These are phyloP conservation scores for Machaerirhynchus nigripectus DNA, from an alignment of 2,113 vertebrate species.

Conservation along the genomic window DNA sequence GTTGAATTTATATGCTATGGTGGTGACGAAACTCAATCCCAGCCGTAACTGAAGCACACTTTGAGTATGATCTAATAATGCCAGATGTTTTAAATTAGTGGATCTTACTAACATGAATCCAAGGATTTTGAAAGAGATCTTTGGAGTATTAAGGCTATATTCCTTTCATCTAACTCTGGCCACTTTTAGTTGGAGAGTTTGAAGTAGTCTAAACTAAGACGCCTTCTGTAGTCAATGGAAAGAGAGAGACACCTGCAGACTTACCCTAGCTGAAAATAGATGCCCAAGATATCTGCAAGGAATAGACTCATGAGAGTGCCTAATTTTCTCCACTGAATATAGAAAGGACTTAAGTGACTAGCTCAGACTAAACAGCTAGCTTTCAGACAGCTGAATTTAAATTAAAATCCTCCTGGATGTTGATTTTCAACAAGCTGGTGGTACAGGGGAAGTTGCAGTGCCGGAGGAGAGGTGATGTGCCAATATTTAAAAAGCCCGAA, in stretches of 20 bases:
- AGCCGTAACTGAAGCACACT: neutral
- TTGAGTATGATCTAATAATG: neutral
- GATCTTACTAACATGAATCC: neutral
- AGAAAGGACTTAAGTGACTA: neutral
- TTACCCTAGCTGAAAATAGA: neutral
- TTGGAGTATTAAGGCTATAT: neutral
- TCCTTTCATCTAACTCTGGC: slow-evolving; percentile 20
- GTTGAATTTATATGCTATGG: neutral
- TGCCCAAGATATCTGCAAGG: neutral
- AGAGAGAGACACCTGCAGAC: slow-evolving; percentile 5
- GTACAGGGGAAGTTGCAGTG: neutral
- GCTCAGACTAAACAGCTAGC: slow-evolving; percentile 40
- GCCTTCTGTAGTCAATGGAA: neutral
- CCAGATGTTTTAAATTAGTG: slow-evolving; percentile 14
- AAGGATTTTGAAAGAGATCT: neutral
- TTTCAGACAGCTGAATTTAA: slow-evolving; percentile 52
- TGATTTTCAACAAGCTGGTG: slow-evolving; percentile 25
- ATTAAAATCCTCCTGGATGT: slow-evolving; percentile 30
- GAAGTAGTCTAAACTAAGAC: neutral
- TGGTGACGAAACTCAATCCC: neutral
- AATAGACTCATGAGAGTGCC: neutral
- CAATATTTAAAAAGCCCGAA: neutral
- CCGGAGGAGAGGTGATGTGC: neutral
- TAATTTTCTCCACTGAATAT: neutral
- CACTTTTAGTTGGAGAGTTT: neutral